Evolutionary conservation across 2,797 vertebrate species (phyloP).

Genomic region (Onychomys torridus): DNA sequence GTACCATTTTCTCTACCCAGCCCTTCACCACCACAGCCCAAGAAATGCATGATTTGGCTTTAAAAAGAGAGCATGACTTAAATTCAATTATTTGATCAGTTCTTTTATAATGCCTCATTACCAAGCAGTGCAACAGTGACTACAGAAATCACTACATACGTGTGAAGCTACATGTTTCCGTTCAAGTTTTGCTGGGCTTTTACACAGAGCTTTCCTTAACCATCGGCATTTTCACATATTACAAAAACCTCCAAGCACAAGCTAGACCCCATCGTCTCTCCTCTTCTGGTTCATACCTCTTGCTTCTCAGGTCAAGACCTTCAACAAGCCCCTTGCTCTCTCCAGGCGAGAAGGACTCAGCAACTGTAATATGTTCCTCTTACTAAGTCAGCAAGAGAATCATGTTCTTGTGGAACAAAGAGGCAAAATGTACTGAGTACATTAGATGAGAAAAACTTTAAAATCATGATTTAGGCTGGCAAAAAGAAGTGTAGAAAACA

Average conservation of each 20-base stretch:
- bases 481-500: background rate
- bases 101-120: background rate
- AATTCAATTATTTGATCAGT: background rate
- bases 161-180: background rate
- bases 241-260: background rate
- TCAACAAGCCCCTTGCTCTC: background rate
- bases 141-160: background rate
- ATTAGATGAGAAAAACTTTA: background rate
- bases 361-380: accelerated
- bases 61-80: background rate
- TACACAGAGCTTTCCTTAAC: background rate
- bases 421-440: background rate
- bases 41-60: background rate
- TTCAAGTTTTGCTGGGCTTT: background rate
- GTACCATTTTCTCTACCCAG: background rate
- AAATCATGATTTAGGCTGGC: background rate
- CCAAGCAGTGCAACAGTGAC: background rate
- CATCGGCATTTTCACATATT: background rate
- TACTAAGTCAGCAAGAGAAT: background rate
- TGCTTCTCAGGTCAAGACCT: background rate
- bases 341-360: background rate
- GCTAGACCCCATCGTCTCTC: background rate
- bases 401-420: background rate
- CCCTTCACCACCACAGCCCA: background rate
- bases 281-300: background rate